Evolutionary conservation across 2,888 invertebrate species (phyloP).

Genomic region (Polydrusus cervinus): DNA sequence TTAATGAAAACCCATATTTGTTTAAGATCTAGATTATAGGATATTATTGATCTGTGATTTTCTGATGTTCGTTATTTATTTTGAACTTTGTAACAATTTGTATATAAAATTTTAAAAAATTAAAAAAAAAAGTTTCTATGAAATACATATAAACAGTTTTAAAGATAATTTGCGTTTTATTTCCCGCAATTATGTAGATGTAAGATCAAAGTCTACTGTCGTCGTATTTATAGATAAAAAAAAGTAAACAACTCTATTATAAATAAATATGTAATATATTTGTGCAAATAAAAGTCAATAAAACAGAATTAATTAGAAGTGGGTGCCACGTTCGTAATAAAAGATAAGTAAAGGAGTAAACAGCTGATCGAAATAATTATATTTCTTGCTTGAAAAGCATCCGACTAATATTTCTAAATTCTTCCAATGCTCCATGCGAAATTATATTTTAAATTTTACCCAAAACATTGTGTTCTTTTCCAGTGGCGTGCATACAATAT

Average conservation of each 20-base stretch:
- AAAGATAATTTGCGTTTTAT: conserved; percentile 30
- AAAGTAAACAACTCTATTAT: background rate
- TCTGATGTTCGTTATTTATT: conserved; percentile 42
- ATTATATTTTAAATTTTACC: no score
- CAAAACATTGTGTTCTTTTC: no score
- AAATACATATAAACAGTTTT: conserved; percentile 25
- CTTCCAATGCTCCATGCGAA: no score
- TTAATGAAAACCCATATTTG: background rate
- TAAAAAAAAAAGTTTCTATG: conserved; percentile 31
- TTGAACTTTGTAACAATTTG: conserved; percentile 47
- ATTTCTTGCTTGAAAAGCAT: no score
- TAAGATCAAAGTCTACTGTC: conserved; percentile 4
- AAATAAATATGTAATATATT: no score
- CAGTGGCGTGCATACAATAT: no score
- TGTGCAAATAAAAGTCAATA: background rate
- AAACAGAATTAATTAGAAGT: background rate
- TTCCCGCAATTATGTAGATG: background rate
- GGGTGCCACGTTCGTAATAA: no score
- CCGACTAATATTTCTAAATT: no score
- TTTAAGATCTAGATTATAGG: conserved; percentile 18
- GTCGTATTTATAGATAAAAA: background rate
- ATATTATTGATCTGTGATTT: conserved; percentile 51
- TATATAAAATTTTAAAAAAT: conserved; percentile 35
- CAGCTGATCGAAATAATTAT: background rate
- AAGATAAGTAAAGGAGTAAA: no score